Base-by-base conservation (phyloP, 2,888 invertebrate genomes). In the Agriotes lineatus region DNA sequence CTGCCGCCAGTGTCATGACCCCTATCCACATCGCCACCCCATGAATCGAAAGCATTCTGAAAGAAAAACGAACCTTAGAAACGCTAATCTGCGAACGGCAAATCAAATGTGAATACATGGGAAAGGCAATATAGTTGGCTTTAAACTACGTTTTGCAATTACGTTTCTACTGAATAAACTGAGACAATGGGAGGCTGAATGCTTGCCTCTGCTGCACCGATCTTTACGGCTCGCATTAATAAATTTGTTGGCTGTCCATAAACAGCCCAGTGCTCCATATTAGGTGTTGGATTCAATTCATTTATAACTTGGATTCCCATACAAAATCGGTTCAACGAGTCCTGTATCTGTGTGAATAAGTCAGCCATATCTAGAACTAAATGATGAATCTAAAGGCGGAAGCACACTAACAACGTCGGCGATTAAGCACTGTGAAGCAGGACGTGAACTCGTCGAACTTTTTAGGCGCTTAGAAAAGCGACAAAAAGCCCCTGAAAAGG, bases 31-130 rank as follows among this genome's bases (percentile, higher is more conserved):
- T 73, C 64, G 84, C 78, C 72, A 80, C 74, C 67, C 82, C 73
- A 70, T 78, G 74, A 73, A 83, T 72, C 82, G 82, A 83, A 83
- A 81, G 82, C 85, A 85, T 85, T 74, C 84, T 85, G 80, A 42
- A 83, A 82, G 22, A 57, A 71, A 66, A 37, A 61, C 50, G 42
- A 30, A 18, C 12, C 4, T 10, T 18, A 6, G 4, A 39, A 65
- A 16, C 20, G 18, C n/a, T n/a, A n/a, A n/a, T n/a, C n/a, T n/a
- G n/a, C n/a, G n/a, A n/a, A n/a, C n/a, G n/a, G n/a, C n/a, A n/a
- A n/a, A n/a, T n/a, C n/a, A n/a, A n/a, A n/a, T n/a, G n/a, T n/a
- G n/a, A n/a, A n/a, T n/a, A n/a, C n/a, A n/a, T n/a, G n/a, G n/a
- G n/a, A n/a, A n/a, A n/a, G n/a, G n/a, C n/a, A n/a, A n/a, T n/a